Evolutionary conservation across 2,113 vertebrate species (phyloP).

Genomic region (Bostrychus sinensis): DNA sequence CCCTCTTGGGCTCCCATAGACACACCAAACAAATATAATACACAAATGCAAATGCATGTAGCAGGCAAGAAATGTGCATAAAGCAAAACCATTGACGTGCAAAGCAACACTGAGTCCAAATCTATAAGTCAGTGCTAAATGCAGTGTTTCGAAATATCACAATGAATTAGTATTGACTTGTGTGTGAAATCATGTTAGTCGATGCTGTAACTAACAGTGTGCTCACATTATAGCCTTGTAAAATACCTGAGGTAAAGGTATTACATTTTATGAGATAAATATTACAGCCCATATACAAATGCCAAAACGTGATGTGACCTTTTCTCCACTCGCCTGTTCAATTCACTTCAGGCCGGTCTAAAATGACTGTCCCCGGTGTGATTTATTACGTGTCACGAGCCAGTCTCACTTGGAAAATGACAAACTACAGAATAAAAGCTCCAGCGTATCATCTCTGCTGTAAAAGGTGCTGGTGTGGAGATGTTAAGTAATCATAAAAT

Average conservation of each 20-base stretch:
- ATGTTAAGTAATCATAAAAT: slow-evolving; percentile 37
- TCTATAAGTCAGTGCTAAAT: too few relatives aligned
- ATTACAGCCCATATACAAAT: neutral
- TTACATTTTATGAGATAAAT: slow-evolving; percentile 9
- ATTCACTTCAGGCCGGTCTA: slow-evolving; percentile 16
- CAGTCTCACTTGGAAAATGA: slow-evolving; percentile 4
- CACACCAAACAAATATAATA: too few relatives aligned
- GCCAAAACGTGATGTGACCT: slow-evolving; percentile 14
- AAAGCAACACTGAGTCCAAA: too few relatives aligned
- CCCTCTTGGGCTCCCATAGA: too few relatives aligned
- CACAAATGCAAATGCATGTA: too few relatives aligned
- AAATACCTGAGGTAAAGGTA: neutral
- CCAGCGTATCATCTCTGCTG: slow-evolving; percentile 1
- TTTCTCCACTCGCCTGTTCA: slow-evolving; percentile 4
- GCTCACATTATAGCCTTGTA: neutral
- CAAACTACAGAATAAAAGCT: slow-evolving; percentile 13
- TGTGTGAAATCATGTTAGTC: too few relatives aligned
- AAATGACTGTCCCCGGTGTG: slow-evolving; percentile 23
- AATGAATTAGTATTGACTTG: too few relatives aligned
- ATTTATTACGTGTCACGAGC: slow-evolving; percentile 42
- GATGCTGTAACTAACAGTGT: neutral
- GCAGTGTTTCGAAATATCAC: too few relatives aligned
- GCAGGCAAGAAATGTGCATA: too few relatives aligned
- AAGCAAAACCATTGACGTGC: too few relatives aligned
- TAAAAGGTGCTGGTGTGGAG: neutral